phyloP scores from a whole-genome alignment of 2,888 invertebrate genomes.

The Drosophila greeni region DNA sequence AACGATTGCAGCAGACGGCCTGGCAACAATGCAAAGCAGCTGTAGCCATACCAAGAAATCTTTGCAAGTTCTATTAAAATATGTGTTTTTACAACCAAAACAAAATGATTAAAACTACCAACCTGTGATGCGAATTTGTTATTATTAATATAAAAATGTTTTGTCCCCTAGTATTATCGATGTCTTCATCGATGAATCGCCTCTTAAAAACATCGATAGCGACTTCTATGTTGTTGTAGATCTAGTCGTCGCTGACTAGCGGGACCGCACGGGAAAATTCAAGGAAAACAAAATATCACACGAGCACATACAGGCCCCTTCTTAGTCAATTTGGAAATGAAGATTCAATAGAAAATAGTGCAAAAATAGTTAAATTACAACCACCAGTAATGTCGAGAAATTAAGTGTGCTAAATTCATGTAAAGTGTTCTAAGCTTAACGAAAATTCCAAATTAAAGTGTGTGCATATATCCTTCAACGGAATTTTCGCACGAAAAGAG shows the following conservation, averaged over 20 bases:
- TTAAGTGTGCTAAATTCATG: slow-evolving; percentile 10
- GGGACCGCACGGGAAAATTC: slow-evolving; percentile 42
- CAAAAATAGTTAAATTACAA: slow-evolving; percentile 51
- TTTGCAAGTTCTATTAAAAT: background rate
- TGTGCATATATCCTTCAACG: slow-evolving; percentile 36
- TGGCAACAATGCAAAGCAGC: slow-evolving; percentile 61
- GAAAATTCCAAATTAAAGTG: slow-evolving; percentile 5
- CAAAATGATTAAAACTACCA: background rate
- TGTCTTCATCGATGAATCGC: background rate
- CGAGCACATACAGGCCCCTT: slow-evolving; percentile 10
- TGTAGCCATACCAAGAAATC: slow-evolving; percentile 16
- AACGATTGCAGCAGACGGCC: slow-evolving; percentile 35
- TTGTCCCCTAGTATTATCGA: background rate
- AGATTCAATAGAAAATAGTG: slow-evolving; percentile 48
- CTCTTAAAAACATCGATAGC: background rate
- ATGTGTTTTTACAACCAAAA: background rate
- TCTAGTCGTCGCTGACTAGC: slow-evolving; percentile 56
- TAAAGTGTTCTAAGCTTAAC: slow-evolving; percentile 1
- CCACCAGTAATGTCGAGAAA: slow-evolving; percentile 32
- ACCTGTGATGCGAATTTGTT: background rate
- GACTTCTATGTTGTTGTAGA: background rate
- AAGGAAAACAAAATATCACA: slow-evolving; percentile 13
- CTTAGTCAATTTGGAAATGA: slow-evolving; percentile 25
- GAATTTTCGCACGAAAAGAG: slow-evolving; percentile 62
- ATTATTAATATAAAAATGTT: background rate